Conservation (phyloP, 2,113 vertebrate genomes). For the Scomber scombrus region DNA sequence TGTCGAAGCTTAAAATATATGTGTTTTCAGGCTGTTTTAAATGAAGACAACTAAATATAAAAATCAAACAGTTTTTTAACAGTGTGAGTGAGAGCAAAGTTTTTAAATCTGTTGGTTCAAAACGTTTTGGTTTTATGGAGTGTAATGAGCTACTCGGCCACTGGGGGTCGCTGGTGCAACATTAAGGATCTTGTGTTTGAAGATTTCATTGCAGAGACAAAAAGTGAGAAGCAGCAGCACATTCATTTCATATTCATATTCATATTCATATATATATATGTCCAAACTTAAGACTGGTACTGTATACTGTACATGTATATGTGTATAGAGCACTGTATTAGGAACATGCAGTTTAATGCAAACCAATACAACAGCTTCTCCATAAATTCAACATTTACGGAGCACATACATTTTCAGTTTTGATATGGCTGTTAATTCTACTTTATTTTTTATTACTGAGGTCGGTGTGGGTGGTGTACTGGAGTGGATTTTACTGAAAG, state of each 20-base stretch:
- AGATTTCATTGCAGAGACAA: not conserved
- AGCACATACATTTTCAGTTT: no score
- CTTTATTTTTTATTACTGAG: no score
- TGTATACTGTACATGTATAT: no score
- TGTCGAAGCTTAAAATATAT: slow-evolving; percentile 84
- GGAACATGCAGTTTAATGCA: no score
- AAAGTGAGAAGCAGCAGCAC: not conserved
- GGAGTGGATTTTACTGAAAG: no score
- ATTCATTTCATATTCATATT: not conserved
- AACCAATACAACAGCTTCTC: no score
- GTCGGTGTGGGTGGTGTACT: no score
- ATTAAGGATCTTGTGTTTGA: not conserved
- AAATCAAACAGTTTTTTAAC: not conserved
- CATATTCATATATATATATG: no score
- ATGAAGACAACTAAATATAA: not conserved
- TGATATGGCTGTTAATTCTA: no score
- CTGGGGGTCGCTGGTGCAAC: slow-evolving; percentile 16
- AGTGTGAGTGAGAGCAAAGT: not conserved
- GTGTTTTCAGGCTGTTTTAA: not conserved
- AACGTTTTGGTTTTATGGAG: not conserved
- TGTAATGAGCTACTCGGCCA: slow-evolving; percentile 4
- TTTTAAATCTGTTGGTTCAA: not conserved
- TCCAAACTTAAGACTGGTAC: no score
- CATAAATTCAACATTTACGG: no score
- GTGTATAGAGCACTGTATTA: no score